Evolutionary conservation across 2,113 vertebrate species (phyloP), one percentile per base, ranked within the genome.

Genomic region (Trochalopteron elliotii): DNA sequence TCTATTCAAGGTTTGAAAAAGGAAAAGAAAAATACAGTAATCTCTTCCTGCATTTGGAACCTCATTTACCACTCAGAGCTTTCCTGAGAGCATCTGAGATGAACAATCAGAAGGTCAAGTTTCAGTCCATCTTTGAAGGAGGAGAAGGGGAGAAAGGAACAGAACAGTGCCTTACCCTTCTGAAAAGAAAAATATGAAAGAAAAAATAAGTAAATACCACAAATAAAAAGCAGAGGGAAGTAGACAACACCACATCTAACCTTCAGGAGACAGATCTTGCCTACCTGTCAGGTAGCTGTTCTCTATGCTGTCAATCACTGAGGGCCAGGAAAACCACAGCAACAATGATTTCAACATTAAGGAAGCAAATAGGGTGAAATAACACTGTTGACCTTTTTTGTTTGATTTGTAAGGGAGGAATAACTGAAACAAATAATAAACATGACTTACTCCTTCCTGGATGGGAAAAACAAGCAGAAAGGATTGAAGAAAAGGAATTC

Each of bases 1-100:
- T 96, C 97, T 97, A 97, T 97, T 97, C 96, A 97, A 97, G 95
- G 94, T 96, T 91, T 95, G 97, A 50, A 97, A 98, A 98, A 97
- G 49, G 59, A 86, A 89, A 94, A 93, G 97, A 90, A 91, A 94
- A 96, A 96, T 96, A 97, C 96, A 97, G 97, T 97, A 97, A 96
- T 98, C 89, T 98, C 89, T 97, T 89, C 87, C 88, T 94, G 72
- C 88, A 92, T 95, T 94, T 94, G 90, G 93, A 97, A 97, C 97
- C 94, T 94, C 93, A 97, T 97, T 98, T 98, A 95, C 87, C 92
- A 96, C 95, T 97, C 95, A 89, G 69, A 85, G 90, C 74, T 95
- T 96, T 92, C 71, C 68, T 94, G 71, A 93, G 92, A 94, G 93
- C 2, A 7, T 81, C 91, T 84, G 69, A 50, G 86, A 94, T 96